Conservation (phyloP, 2,888 invertebrate species). For the Augochlorella aurata region DNA sequence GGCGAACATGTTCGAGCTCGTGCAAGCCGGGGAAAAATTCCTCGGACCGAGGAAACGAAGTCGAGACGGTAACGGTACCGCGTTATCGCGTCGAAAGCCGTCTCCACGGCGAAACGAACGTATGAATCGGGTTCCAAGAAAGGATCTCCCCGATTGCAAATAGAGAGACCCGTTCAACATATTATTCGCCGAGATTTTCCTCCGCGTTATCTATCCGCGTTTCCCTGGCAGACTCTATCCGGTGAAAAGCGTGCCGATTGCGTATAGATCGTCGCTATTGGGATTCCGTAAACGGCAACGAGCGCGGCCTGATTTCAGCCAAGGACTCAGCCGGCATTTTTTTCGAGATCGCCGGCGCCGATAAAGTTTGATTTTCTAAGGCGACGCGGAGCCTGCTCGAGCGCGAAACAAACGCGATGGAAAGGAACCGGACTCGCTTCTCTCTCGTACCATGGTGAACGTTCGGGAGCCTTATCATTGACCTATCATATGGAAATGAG, state of each 20-base stretch:
- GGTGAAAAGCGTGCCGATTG: conserved; percentile 27
- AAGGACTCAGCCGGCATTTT: conserved; percentile 60
- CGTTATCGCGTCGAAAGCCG: conserved; percentile 21
- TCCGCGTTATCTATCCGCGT: background rate
- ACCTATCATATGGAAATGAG: conserved; percentile 58
- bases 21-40: conserved; percentile 8
- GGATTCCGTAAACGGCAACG: conserved; percentile 53
- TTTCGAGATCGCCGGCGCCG: conserved; percentile 57
- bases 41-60: conserved; percentile 24
- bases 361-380: conserved; percentile 66
- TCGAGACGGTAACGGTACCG: conserved; percentile 28
- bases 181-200: conserved; percentile 8
- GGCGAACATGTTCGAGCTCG: background rate
- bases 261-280: conserved; percentile 34
- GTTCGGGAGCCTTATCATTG: conserved; percentile 57
- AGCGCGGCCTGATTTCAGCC: conserved; percentile 57
- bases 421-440: conserved; percentile 61
- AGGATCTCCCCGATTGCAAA: conserved; percentile 7
- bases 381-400: conserved; percentile 58
- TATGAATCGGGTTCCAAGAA: conserved; percentile 6
- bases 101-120: background rate
- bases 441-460: conserved; percentile 28
- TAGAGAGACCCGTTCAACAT: background rate
- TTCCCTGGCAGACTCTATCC: background rate
- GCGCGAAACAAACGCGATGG: conserved; percentile 60